Conservation (phyloP, 2,888 invertebrate species). For the Drosophila recens region DNA sequence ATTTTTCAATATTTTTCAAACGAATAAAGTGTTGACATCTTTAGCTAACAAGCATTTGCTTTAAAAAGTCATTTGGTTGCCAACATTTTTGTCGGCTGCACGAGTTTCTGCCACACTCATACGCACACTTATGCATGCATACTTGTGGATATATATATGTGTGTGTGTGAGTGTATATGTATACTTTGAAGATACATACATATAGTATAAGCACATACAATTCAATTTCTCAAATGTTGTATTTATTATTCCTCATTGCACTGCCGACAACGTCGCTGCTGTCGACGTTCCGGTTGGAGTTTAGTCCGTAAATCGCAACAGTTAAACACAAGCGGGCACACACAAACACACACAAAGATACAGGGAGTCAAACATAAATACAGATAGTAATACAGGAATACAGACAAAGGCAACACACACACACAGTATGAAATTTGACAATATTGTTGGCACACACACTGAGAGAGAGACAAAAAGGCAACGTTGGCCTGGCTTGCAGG, state of each 20-base stretch:
- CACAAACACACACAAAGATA: constrained; percentile 15
- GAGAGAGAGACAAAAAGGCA: constrained; percentile 18
- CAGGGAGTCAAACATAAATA: constrained; percentile 21
- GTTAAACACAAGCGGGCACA: constrained; percentile 59
- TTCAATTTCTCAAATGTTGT: constrained; percentile 82
- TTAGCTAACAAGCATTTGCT: no score
- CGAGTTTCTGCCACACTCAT: constrained; percentile 18
- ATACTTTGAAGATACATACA: constrained; percentile 32
- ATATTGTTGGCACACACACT: constrained; percentile 67
- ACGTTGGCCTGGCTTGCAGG: constrained; percentile 43
- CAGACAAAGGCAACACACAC: constrained; percentile 36
- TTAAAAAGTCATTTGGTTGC: neutral
- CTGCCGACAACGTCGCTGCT: constrained; percentile 51
- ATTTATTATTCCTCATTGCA: constrained; percentile 83
- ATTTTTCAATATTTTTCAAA: no score
- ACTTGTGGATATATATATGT: neutral
- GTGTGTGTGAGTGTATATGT: constrained; percentile 10
- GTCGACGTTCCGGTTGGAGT: constrained; percentile 53
- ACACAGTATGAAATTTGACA: constrained; percentile 71
- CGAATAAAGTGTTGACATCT: no score
- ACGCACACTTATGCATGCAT: constrained; percentile 16
- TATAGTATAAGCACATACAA: constrained; percentile 69
- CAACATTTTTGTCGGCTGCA: constrained; percentile 52
- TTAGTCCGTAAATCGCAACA: constrained; percentile 75
- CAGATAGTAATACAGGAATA: constrained; percentile 30